Base-by-base conservation (phyloP, 2,797 vertebrate genomes). In the Capromys pilorides region DNA sequence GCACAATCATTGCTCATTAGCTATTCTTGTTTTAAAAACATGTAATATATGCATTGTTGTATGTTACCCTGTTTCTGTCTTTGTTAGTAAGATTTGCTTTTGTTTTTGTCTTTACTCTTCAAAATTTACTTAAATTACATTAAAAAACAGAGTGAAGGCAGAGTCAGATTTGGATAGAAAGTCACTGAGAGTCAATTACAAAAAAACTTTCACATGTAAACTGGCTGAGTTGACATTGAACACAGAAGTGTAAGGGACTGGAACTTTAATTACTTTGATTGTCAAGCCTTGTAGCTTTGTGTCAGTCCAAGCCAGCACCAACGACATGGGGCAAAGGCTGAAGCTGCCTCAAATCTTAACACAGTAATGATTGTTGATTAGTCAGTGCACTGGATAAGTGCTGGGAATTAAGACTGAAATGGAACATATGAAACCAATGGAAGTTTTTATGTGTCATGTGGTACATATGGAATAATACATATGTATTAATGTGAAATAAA, bases 211-310 rank as follows among this genome's bases (percentile, higher is more conserved):
- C 96, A 86, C 96, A 94, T 81, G 66, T 71, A 84, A 97, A 94
- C 98, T 98, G 98, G 98, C 98, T 98, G 98, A 98, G 97, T 98
- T 99, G 98, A 99, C 98, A 98, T 97, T 98, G 98, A 98, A 98
- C 98, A 98, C 97, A 98, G 98, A 98, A 99, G 99, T 99, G 99
- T 99, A 99, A 99, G 99, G 99, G 98, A 99, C 98, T 99, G 98
- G 98, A 99, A 99, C 98, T 99, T 99, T 99, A 99, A 99, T 99
- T 99, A 99, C 98, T 99, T 99, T 99, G 99, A 99, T 99, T 97
- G 97, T 99, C 99, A 99, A 99, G 99, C 98, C 98, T 99, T 98
- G 98, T 98, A 98, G 98, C 98, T 98, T 98, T 98, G 98, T 99
- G 99, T 99, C 99, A 99, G 98, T 95, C 45, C 97, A 98, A 99